Percentiles rank a stretch among this genome's conserved stretches.
Evolutionary conservation across 1,140 invertebrate species (phyloP).

Genomic region (Bombus difficillimus): DNA sequence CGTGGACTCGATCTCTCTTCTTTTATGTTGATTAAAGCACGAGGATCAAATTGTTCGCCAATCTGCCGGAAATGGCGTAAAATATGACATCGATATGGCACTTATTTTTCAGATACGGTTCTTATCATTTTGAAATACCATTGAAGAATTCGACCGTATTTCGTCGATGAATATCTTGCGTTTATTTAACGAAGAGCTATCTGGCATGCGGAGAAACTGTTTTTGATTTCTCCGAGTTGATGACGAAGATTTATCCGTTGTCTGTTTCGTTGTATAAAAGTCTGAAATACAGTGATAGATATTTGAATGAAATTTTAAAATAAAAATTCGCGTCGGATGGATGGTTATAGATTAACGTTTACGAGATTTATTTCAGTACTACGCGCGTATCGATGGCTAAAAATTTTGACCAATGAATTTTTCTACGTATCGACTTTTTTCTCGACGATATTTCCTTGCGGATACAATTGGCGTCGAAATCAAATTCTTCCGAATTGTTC

Average conservation of each 20-base stretch:
- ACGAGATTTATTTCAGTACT: no score
- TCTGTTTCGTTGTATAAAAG: no score
- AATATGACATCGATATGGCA: not conserved
- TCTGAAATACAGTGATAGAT: not conserved
- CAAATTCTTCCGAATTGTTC: not conserved
- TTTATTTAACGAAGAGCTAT: not conserved
- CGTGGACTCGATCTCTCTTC: not conserved
- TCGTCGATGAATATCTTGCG: not conserved
- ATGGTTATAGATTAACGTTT: no score
- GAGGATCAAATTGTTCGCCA: not conserved
- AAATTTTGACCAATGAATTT: no score
- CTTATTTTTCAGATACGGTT: not conserved
- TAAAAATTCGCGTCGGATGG: no score
- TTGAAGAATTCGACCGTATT: not conserved
- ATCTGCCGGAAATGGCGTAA: not conserved
- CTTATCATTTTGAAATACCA: not conserved
- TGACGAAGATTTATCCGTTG: not conserved
- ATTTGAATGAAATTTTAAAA: not conserved
- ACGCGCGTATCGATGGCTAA: no score
- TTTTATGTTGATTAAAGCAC: slow-evolving; percentile 30
- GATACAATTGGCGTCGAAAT: not conserved
- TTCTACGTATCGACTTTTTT: no score
- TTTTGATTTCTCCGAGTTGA: not conserved
- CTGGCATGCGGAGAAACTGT: not conserved
- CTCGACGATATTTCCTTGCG: no score